Base-by-base conservation (phyloP, 2,888 invertebrate genomes). In the Byasa hedistus region DNA sequence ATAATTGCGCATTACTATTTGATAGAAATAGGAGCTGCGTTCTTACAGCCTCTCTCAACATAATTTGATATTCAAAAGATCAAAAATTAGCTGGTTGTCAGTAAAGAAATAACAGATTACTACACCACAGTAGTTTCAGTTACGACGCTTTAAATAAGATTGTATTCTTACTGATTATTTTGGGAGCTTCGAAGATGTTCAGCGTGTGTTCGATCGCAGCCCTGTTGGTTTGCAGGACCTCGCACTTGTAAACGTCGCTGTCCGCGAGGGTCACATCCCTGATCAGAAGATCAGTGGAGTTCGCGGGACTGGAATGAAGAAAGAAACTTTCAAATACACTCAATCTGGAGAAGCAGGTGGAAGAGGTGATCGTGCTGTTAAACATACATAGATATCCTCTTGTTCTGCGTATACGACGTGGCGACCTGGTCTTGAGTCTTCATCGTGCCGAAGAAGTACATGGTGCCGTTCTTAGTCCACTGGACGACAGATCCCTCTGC, bases 371-470 rank as follows among this genome's bases (percentile, higher is more conserved):
- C n/a, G 1, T 7, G 17, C 17, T 10, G 17, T 17, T 10, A 10
- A 67, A 82, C 85, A 84, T 79, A 89, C 88, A 87, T 76, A 5
- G 75, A 73, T 68, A 82, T 80, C 73, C 84, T 77, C 2, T 66
- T 60, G 27, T 75, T 71, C 2, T 73, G 71, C 3, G 63, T 66
- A 23, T 72, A 71, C 1, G 71, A 63, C 8, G 57, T 64, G 7
- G 73, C 54, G 8, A 69, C 66, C 8, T 73, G 71, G 8, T 75
- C 74, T 7, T 61, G 60, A 1, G 64, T 2, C 21, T 81, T 80
- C 15, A 73, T 65, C 0, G 75, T 72, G 0, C 78, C 78, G 60
- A 76, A 66, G 68, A 72, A 76, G 59, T 72, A 75, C 27, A 69
- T 73, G 0, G 72, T 65, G 1, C 75, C 72, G n/a, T 80, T 76